Evolutionary conservation across 2,888 invertebrate species (phyloP), one percentile per base, ranked within the genome.

Genomic region (Agriopis aurantiaria): DNA sequence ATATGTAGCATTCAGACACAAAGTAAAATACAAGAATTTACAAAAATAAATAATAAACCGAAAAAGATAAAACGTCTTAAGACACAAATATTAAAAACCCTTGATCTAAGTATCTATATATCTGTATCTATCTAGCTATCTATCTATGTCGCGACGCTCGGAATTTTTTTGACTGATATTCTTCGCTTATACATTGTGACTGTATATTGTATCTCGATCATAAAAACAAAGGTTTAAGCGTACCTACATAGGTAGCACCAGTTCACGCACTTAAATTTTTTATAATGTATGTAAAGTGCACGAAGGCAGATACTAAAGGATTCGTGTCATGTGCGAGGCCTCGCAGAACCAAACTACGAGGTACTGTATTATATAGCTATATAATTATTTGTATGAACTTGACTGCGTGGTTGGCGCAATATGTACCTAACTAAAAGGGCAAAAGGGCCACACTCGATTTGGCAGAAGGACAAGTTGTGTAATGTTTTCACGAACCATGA

Each of bases 261-360:
- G 33, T 33, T 33, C 33, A 5, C 41, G 45, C 23, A 68, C 48
- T 41, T 14, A n/a, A 48, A 59, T n/a, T n/a, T n/a, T n/a, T n/a
- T n/a, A 64, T 41, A 43, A 58, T 68, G 57, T 58, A 63, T 53
- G 48, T n/a, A 45, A 56, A 65, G 33, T 33, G 17, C 61, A 52
- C 17, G 17, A 17, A 46, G 11, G 46, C 61, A 53, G 11, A 56
- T 33, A 53, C 11, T 69, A 48, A 43, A 49, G 57, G 7, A 82
- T 82, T 80, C 79, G 33, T 49, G 52, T 61, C 78, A 65, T 68
- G 78, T 68, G 3, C 72, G 65, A 78, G 76, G 80, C 63, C 76
- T 72, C 70, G 69, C 45, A 45, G 48, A 45, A 41, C 60, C 41
- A 45, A 64, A 68, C 51, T 41, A 65, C 12, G 62, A 41, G 7